phyloP scores from a whole-genome alignment of 2,113 vertebrate genomes.

The Anoplopoma fimbria region DNA sequence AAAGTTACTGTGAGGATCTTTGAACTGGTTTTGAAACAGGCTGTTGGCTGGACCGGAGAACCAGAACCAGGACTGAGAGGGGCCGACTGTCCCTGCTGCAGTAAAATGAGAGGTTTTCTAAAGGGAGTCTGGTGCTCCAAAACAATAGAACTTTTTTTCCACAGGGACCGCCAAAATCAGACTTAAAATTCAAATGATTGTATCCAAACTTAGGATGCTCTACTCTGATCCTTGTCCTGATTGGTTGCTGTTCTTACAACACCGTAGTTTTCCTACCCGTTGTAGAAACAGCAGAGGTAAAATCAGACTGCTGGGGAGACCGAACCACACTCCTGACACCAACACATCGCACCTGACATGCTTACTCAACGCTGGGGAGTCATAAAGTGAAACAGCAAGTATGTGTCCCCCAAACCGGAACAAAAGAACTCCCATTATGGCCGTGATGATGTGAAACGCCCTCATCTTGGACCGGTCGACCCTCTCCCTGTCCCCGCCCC shows the following conservation, averaged over 20 bases:
- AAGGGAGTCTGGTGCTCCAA: too few relatives aligned
- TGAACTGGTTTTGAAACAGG: too few relatives aligned
- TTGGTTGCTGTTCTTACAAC: neutral
- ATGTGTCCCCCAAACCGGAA: neutral
- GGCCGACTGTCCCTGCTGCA: too few relatives aligned
- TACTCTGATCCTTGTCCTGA: neutral
- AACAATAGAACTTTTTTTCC: too few relatives aligned
- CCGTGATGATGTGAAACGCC: conserved; percentile 8
- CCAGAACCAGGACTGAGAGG: neutral
- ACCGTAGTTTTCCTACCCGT: neutral
- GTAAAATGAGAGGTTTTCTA: too few relatives aligned
- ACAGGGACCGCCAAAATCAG: too few relatives aligned
- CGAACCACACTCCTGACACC: neutral
- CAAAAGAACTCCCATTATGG: neutral
- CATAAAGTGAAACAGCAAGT: neutral
- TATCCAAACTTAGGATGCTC: neutral
- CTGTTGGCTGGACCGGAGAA: neutral
- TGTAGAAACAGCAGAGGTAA: conserved; percentile 27
- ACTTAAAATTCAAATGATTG: neutral
- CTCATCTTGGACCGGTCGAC: conserved; percentile 17
- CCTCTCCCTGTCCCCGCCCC: neutral
- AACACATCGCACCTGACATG: fast-evolving
- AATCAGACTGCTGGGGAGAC: conserved; percentile 4
- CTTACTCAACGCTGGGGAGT: fast-evolving
- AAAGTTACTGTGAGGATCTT: too few relatives aligned